Evolutionary conservation across 2,797 vertebrate species (phyloP).

Genomic region (Liparis tanakae): DNA sequence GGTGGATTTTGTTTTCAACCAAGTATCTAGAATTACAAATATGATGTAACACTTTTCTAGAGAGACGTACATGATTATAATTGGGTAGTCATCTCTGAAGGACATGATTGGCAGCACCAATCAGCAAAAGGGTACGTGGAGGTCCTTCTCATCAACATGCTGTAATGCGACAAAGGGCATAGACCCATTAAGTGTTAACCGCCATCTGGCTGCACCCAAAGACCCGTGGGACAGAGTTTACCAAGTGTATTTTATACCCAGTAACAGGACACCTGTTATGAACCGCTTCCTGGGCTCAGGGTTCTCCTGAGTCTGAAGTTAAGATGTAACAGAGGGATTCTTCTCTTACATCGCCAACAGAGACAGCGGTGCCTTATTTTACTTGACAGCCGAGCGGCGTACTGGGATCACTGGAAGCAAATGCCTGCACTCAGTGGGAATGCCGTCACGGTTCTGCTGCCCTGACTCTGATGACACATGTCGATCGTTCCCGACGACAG

Average conservation of each 20-base stretch:
- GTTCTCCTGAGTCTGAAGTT: not conserved
- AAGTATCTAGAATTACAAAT: constrained; percentile 49
- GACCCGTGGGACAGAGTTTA: constrained; percentile 10
- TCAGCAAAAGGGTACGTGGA: constrained; percentile 39
- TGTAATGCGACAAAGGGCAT: constrained; percentile 57
- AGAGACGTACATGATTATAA: constrained; percentile 58
- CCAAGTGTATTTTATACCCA: constrained; percentile 9
- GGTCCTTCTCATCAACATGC: constrained; percentile 56
- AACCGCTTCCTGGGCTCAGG: constrained; percentile 11
- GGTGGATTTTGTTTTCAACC: constrained; percentile 26
- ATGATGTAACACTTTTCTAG: constrained; percentile 70
- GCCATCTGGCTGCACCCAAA: constrained; percentile 25
- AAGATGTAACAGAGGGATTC: not conserved
- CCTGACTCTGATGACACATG: constrained; percentile 25
- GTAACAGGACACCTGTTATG: constrained; percentile 1
- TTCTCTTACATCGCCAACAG: constrained; percentile 10
- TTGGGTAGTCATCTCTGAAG: constrained; percentile 55
- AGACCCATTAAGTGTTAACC: constrained; percentile 17
- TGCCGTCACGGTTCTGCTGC: constrained; percentile 27
- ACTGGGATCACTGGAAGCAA: constrained; percentile 34
- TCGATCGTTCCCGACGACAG: constrained; percentile 33
- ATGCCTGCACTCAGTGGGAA: constrained; percentile 14
- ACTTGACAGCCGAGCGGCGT: constrained; percentile 18
- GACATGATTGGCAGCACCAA: constrained; percentile 47
- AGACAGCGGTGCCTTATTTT: constrained; percentile 7